Evolutionary conservation across 2,888 invertebrate species (phyloP).

Genomic region (Gerris lacustris): DNA sequence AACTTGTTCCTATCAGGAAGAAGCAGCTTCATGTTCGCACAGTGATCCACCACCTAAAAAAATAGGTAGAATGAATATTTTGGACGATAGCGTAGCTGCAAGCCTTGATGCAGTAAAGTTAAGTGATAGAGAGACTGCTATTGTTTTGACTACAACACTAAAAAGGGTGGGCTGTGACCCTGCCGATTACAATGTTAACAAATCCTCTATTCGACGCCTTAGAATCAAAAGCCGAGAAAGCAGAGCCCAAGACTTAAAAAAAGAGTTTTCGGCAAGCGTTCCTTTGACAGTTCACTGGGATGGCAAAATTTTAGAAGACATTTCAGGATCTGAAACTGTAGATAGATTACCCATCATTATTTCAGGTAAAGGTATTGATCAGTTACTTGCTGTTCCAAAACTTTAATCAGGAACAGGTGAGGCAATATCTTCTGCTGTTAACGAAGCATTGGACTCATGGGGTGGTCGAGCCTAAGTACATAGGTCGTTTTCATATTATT

Average conservation of each 20-base stretch:
- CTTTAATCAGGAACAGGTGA: neutral
- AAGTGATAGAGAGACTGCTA: neutral
- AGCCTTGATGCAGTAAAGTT: neutral
- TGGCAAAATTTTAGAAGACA: neutral
- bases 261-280: neutral
- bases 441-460: neutral
- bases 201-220: neutral
- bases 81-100: neutral
- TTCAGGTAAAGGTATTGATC: neutral
- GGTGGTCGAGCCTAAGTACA: no score
- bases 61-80: neutral
- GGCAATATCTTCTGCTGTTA: neutral
- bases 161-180: neutral
- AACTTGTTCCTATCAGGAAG: no score
- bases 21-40: no score
- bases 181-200: neutral
- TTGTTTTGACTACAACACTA: neutral
- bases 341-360: neutral
- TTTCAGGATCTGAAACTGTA: neutral
- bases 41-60: no score
- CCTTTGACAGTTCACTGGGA: neutral
- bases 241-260: neutral
- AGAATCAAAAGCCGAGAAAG: neutral
- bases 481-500: no score
- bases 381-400: neutral